Evolutionary conservation across 2,113 vertebrate species (phyloP).

Genomic region (Nibea coibor): DNA sequence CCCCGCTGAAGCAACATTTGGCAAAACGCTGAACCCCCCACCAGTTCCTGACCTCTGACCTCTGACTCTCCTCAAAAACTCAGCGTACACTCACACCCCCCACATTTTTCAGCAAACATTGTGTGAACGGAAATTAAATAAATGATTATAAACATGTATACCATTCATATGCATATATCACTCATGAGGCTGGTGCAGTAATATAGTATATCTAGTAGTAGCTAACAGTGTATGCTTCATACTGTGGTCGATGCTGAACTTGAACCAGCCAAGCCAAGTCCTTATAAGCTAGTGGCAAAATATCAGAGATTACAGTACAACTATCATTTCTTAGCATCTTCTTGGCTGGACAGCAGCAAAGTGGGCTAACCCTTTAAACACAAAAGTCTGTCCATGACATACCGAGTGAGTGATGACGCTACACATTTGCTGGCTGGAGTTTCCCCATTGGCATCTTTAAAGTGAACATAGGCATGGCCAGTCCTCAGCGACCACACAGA

Average conservation of each 20-base stretch:
- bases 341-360: no score
- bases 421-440: background rate
- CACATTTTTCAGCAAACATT: background rate
- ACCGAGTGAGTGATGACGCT: background rate
- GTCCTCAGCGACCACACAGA: background rate
- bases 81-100: no score
- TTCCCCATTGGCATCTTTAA: background rate
- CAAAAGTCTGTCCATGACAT: background rate
- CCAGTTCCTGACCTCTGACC: conserved; percentile 14
- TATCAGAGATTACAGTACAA: background rate
- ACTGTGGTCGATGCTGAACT: no score
- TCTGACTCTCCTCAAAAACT: background rate
- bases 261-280: no score
- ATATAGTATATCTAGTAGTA: no score
- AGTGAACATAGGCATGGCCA: background rate
- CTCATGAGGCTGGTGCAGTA: background rate
- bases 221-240: no score
- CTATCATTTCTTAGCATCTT: background rate
- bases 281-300: no score
- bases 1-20: conserved; percentile 11
- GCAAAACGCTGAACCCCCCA: conserved; percentile 6
- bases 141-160: background rate
- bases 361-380: no score
- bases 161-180: background rate
- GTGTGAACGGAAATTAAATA: no score